Evolutionary conservation across 2,113 vertebrate genomes (phyloP).

Genomic region (Strix aluco): DNA sequence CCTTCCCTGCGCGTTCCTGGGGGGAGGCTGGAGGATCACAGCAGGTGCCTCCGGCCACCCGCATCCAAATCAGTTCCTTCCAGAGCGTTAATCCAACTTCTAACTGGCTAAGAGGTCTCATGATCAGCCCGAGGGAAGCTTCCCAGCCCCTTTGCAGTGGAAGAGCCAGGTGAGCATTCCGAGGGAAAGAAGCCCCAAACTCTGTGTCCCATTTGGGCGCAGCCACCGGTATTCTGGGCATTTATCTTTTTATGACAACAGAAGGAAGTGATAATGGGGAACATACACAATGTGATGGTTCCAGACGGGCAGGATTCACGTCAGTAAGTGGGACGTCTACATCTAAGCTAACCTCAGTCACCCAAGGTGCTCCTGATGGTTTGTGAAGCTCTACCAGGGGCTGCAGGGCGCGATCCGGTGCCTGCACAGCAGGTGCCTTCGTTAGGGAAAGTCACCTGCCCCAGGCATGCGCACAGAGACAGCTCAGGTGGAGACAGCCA

Average conservation of each 20-base stretch:
- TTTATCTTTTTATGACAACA: not conserved
- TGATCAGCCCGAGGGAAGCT: not conserved
- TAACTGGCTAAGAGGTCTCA: not conserved
- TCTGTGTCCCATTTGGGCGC: rapidly evolving
- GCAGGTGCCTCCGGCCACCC: not conserved
- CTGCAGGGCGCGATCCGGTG: too few species aligned
- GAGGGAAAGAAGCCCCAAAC: not conserved
- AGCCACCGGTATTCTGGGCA: not conserved
- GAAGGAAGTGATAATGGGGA: not conserved
- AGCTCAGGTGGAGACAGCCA: not conserved
- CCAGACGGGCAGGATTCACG: not conserved
- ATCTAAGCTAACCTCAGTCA: not conserved
- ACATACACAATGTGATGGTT: rapidly evolving
- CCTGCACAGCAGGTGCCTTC: not conserved
- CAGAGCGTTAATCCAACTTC: not conserved
- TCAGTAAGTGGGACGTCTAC: not conserved
- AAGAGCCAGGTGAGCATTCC: not conserved
- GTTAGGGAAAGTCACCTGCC: not conserved
- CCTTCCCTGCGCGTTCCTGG: not conserved
- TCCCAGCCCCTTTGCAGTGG: not conserved
- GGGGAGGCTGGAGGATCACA: not conserved
- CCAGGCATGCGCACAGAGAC: not conserved
- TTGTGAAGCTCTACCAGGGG: not conserved
- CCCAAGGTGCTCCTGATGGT: not conserved
- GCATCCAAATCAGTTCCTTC: not conserved